Base-by-base conservation (phyloP, 1,140 invertebrate genomes). In the Rhynchophorus ferrugineus region DNA sequence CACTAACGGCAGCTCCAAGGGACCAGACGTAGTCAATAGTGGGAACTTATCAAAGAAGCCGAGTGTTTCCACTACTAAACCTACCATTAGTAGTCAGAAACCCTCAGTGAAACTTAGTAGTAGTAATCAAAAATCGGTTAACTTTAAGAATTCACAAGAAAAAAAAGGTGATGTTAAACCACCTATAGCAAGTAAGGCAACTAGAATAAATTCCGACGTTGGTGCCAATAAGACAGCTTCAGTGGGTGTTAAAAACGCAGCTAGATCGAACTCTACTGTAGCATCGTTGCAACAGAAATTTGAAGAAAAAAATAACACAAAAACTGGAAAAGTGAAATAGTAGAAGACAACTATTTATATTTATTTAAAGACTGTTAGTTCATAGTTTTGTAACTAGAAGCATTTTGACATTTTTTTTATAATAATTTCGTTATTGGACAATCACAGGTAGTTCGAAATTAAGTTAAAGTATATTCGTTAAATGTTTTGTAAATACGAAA, bases 211-310 rank as follows among this genome's bases (percentile, higher is more conserved):
- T 41, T 61, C 59, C 0, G 59, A 60, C 49, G 55, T 43, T 29
- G 67, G 56, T 41, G 54, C 65, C 43, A 66, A 48, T 18, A 67
- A 66, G 71, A 73, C 64, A 49, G 68, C 62, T 39, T 72, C 71
- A 1, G 59, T 62, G 24, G 74, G 58, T 11, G 61, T 70, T 7
- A 71, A 71, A 57, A 57, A 68, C 18, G 73, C 70, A 33, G 67
- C 74, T 3, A 68, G 71, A 3, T 77, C 78, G 64, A 76, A 76
- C 38, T 83, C 81, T 2, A 84, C 81, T 57, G 83, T 87, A 20
- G 82, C 84, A 1, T 82, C 80, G 20, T 69, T 87, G 42, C 84
- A 87, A 58, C 81, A 84, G 53, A 85, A 84, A 64, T 87, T 87
- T 61, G 83, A 87, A 63, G 73, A 74, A 11, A 61, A 59, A 49